phyloP scores from a whole-genome alignment of 2,113 vertebrate genomes.

The Bungarus multicinctus region DNA sequence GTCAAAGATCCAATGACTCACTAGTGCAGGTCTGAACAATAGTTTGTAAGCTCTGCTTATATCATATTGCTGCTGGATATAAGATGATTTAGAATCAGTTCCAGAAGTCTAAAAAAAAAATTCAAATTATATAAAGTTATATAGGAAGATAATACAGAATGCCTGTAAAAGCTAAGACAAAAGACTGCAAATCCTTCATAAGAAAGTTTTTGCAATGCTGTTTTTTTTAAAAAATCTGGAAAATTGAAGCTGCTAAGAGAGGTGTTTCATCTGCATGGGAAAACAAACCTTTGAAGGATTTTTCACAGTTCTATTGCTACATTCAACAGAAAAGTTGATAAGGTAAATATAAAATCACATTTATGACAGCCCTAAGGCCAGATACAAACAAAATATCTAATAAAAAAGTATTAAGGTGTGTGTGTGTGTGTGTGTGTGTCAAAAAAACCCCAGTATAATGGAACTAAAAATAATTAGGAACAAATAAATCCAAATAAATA shows the following conservation, averaged over 20 bases:
- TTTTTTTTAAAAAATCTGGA: not conserved
- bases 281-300: not conserved
- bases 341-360: not conserved
- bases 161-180: not conserved
- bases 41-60: not conserved
- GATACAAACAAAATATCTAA: not conserved
- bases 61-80: not conserved
- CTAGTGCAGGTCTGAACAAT: too few species aligned
- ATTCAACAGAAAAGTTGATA: not conserved
- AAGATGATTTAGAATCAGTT: not conserved
- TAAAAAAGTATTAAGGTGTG: not conserved
- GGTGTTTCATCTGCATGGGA: not conserved
- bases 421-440: not conserved
- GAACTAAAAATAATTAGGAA: not conserved
- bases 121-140: not conserved
- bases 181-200: not conserved
- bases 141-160: not conserved
- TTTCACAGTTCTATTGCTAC: not conserved
- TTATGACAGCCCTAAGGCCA: not conserved
- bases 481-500: not conserved
- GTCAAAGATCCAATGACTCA: not conserved
- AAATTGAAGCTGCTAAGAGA: not conserved
- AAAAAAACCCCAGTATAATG: not conserved
- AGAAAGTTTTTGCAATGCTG: not conserved
- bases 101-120: not conserved